Percentiles rank a stretch among this genome's conserved stretches.
These are phyloP conservation scores for Scatophagus argus DNA, from an alignment of 2,113 vertebrate genomes.

Conservation along the genomic window DNA sequence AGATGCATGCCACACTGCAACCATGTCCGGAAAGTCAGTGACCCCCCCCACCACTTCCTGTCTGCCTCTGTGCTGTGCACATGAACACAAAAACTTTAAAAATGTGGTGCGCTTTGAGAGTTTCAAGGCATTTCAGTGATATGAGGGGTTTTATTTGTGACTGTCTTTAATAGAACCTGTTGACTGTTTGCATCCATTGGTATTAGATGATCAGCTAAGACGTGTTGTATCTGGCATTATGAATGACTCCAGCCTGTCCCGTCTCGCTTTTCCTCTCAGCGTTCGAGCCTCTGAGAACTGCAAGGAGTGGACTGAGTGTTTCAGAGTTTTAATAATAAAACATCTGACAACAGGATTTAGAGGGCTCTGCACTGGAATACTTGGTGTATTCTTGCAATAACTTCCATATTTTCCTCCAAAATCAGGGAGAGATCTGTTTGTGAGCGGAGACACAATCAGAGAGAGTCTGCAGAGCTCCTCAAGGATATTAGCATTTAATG, in stretches of 20 bases:
- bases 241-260: conserved; percentile 50
- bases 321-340: conserved; percentile 81
- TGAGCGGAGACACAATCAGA: conserved; percentile 63
- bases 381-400: conserved; percentile 82
- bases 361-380: conserved; percentile 74
- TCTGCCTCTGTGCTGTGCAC: conserved; percentile 3
- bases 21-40: conserved; percentile 25
- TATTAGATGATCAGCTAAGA: conserved; percentile 25
- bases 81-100: conserved; percentile 7
- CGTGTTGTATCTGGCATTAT: conserved; percentile 40
- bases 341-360: conserved; percentile 80
- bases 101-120: conserved; percentile 20
- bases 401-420: conserved; percentile 67
- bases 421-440: conserved; percentile 53
- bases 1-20: conserved; percentile 30
- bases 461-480: conserved; percentile 80
- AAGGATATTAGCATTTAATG: conserved; percentile 96
- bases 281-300: conserved; percentile 63
- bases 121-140: no score
- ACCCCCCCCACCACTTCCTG: conserved; percentile 39
- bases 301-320: conserved; percentile 59
- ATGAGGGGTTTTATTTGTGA: conserved; percentile 8
- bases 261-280: conserved; percentile 27
- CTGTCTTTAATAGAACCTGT: conserved; percentile 6
- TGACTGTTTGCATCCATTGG: background rate